Evolutionary conservation across 2,113 vertebrate genomes (phyloP).

Genomic region (Leucoraja erinaceus): DNA sequence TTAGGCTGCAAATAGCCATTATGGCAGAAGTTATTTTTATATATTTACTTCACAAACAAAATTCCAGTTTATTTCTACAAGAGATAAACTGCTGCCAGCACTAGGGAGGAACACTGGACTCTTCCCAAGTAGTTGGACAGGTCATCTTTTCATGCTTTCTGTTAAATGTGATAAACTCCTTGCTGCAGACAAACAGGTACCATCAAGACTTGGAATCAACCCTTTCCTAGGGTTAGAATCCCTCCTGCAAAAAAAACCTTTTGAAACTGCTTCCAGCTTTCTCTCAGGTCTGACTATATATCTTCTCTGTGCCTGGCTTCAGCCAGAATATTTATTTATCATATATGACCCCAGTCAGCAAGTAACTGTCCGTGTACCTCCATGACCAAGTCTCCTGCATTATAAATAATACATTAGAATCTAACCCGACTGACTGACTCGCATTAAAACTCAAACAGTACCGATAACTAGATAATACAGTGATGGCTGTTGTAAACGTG

Average conservation of each 20-base stretch:
- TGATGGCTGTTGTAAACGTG: background rate
- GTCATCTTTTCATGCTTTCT: background rate
- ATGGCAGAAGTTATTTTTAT: background rate
- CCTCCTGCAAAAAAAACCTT: background rate
- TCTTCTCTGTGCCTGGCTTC: background rate
- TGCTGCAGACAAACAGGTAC: background rate
- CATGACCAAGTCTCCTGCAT: background rate
- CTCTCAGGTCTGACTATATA: background rate
- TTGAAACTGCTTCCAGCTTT: constrained; percentile 31
- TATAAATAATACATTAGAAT: constrained; percentile 7
- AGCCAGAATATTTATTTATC: background rate
- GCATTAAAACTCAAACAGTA: background rate
- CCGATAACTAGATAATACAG: background rate
- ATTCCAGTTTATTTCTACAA: background rate
- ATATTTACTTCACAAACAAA: constrained; percentile 24
- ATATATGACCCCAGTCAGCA: background rate
- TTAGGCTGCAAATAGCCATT: background rate
- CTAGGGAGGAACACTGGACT: background rate
- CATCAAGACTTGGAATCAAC: constrained; percentile 9
- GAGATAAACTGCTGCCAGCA: background rate
- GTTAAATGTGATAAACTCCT: background rate
- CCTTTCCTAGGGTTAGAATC: background rate
- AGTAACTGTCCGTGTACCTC: background rate
- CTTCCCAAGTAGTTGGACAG: constrained; percentile 6
- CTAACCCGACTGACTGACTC: background rate